A percentile compares a stretch with the other conserved stretches of the same genome.
Evolutionary conservation across 2,113 vertebrate species (phyloP).

Genomic region (Struthio camelus): DNA sequence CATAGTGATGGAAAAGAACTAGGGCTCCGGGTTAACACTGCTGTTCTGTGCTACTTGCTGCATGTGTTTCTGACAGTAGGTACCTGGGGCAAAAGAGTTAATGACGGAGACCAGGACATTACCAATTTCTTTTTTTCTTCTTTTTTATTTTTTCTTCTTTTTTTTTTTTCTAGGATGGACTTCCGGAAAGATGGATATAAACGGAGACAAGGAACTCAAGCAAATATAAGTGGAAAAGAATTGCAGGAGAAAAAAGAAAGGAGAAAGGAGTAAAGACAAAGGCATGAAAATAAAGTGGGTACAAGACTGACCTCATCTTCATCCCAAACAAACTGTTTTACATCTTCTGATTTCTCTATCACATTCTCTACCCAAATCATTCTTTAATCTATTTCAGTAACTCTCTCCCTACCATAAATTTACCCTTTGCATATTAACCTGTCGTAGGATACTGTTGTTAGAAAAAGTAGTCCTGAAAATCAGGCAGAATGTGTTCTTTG

Average conservation of each 20-base stretch:
- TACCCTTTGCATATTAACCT: background rate
- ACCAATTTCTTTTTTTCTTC: background rate
- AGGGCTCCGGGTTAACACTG: background rate
- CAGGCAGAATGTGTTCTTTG: background rate
- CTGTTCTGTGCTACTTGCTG: background rate
- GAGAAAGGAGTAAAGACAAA: background rate
- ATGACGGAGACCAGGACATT: background rate
- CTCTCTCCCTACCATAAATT: background rate
- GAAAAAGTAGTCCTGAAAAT: background rate
- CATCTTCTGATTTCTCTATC: background rate
- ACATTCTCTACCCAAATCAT: background rate
- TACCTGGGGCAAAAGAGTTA: constrained; percentile 10
- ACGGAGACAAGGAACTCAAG: background rate
- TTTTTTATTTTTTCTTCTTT: background rate
- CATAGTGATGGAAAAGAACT: background rate
- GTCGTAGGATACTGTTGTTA: background rate
- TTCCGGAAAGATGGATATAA: constrained; percentile 20
- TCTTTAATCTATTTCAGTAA: constrained; percentile 23
- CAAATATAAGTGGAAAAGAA: background rate
- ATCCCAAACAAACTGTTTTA: background rate
- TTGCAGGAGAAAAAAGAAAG: background rate
- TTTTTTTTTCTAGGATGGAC: background rate
- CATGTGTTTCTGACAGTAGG: background rate
- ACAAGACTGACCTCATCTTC: background rate
- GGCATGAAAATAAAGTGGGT: background rate